A percentile compares a stretch with the other conserved stretches of the same genome.
phyloP scores from a whole-genome alignment of 2,888 invertebrate genomes.

The Octodonta nipae region DNA sequence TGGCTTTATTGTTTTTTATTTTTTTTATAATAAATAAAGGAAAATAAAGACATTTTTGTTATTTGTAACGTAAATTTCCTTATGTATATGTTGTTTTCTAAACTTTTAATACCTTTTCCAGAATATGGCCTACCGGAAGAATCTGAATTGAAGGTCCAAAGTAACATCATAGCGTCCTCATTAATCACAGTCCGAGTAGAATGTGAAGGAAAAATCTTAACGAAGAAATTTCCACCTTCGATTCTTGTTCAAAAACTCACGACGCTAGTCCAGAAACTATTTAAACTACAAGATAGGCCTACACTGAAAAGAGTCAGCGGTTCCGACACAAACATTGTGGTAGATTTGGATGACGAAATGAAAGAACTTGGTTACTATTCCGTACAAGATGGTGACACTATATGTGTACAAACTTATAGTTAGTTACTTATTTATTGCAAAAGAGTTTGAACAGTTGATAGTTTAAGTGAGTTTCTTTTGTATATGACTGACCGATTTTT shows the following conservation, averaged over 20 bases:
- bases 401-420: too few species aligned
- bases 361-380: conserved; percentile 74
- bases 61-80: too few species aligned
- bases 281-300: conserved; percentile 40
- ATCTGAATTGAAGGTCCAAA: conserved; percentile 46
- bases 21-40: too few species aligned
- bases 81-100: too few species aligned
- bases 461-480: too few species aligned
- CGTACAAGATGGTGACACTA: conserved; percentile 68
- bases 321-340: conserved; percentile 50
- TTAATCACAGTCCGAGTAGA: conserved; percentile 49
- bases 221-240: conserved; percentile 60
- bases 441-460: too few species aligned
- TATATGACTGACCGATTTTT: too few species aligned
- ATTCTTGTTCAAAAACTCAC: conserved; percentile 74
- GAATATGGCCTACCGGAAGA: conserved; percentile 75
- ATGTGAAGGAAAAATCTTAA: conserved; percentile 39
- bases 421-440: too few species aligned
- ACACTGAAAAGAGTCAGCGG: conserved; percentile 42
- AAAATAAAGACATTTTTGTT: too few species aligned
- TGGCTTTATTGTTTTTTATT: too few species aligned
- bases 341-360: conserved; percentile 66
- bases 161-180: conserved; percentile 52
- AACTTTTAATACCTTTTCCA: conserved; percentile 37
- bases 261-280: conserved; percentile 64